These are phyloP conservation scores for Notocelia uddmanniana DNA, from an alignment of 2,888 invertebrate species.

Conservation along the genomic window DNA sequence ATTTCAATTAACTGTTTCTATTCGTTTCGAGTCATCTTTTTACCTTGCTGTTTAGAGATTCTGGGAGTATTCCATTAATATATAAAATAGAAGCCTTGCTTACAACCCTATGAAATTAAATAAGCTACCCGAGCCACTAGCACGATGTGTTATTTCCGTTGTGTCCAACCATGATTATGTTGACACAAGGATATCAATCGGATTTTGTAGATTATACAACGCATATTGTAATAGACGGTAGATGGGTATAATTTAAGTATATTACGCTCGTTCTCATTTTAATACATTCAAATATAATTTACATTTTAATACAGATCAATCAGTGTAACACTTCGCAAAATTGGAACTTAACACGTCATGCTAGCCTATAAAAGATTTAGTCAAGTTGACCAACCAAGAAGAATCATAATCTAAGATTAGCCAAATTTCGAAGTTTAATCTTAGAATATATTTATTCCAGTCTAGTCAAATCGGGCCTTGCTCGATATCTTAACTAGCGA, in stretches of 20 bases:
- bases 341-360: background rate
- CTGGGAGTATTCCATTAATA: conserved; percentile 13
- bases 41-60: no score
- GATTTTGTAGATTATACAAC: no score
- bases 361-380: background rate
- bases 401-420: background rate
- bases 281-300: no score
- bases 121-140: background rate
- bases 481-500: conserved; percentile 17
- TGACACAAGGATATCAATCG: no score
- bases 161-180: background rate
- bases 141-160: background rate
- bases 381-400: background rate
- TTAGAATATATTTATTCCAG: background rate
- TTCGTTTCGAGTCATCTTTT: background rate
- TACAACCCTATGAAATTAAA: no score
- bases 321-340: no score
- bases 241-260: no score
- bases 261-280: no score
- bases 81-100: background rate
- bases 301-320: no score
- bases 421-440: background rate
- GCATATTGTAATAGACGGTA: no score
- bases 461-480: background rate
- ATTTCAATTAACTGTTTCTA: background rate